These are phyloP conservation scores for Chironomus tepperi DNA, from an alignment of 1,140 invertebrate genomes.

Conservation along the genomic window DNA sequence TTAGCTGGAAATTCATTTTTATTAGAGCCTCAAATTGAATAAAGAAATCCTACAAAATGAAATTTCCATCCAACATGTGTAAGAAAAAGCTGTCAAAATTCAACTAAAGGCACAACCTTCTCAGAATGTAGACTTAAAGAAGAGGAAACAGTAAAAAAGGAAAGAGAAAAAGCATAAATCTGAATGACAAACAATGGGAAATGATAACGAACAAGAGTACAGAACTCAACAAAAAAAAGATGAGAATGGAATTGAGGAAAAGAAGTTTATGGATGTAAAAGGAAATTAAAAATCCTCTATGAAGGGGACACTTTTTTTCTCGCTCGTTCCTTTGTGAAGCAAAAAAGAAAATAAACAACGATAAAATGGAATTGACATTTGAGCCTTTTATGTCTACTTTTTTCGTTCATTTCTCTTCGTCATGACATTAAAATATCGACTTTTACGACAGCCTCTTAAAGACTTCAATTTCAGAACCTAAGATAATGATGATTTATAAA, in stretches of 20 bases:
- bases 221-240: too few species aligned
- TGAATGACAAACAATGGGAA: not conserved
- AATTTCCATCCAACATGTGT: too few species aligned
- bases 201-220: not conserved
- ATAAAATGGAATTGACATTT: not conserved
- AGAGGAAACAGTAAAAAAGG: not conserved
- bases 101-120: too few species aligned
- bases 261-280: constrained; percentile 14
- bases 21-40: too few species aligned
- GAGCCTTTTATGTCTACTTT: not conserved
- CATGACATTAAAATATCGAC: not conserved
- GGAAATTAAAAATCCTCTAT: constrained; percentile 14
- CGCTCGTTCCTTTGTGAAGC: not conserved
- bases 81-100: too few species aligned
- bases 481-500: too few species aligned
- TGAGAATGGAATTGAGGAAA: not conserved
- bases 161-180: constrained; percentile 1
- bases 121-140: too few species aligned
- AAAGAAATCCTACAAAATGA: too few species aligned
- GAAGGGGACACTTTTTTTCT: not conserved
- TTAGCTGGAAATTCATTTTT: too few species aligned
- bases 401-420: not conserved
- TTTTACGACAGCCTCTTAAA: too few species aligned
- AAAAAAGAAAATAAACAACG: not conserved
- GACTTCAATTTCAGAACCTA: too few species aligned